Conservation (phyloP, 2,113 vertebrate genomes). For the Acrocephalus kingi region DNA sequence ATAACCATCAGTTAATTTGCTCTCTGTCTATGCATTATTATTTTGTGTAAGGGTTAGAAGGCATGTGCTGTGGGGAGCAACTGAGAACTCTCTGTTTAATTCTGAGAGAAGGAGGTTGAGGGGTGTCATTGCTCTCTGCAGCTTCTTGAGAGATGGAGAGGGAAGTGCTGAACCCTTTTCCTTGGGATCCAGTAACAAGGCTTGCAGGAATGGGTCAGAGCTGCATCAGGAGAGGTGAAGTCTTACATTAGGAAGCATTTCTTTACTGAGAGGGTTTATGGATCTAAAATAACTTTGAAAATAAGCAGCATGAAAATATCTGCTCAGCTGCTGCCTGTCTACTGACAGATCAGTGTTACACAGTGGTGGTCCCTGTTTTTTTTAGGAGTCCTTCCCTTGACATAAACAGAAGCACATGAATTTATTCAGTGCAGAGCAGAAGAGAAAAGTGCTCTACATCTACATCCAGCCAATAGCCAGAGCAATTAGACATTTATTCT, state of each 20-base stretch:
- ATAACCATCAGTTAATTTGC: background rate
- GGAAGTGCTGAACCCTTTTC: background rate
- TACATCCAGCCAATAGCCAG: background rate
- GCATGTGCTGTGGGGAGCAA: rapidly evolving
- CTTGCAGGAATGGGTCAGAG: background rate
- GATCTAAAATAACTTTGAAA: background rate
- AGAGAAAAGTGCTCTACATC: background rate
- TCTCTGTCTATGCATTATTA: background rate
- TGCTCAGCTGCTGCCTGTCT: background rate
- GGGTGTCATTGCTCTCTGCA: background rate
- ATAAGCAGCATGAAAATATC: background rate
- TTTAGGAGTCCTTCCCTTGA: background rate
- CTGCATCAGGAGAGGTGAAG: background rate
- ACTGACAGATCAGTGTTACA: background rate
- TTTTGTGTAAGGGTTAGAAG: background rate
- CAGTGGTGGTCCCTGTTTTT: background rate
- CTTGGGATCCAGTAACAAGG: background rate
- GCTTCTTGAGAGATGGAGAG: background rate
- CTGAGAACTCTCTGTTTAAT: background rate
- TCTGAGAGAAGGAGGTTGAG: background rate
- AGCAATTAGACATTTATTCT: background rate
- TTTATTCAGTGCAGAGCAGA: background rate
- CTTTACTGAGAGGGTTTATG: background rate
- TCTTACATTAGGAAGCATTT: background rate
- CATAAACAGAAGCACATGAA: background rate